A percentile compares a stretch with the other conserved stretches of the same genome.
Evolutionary conservation across 2,888 invertebrate species (phyloP).

Genomic region (Cerastis rubricosa): DNA sequence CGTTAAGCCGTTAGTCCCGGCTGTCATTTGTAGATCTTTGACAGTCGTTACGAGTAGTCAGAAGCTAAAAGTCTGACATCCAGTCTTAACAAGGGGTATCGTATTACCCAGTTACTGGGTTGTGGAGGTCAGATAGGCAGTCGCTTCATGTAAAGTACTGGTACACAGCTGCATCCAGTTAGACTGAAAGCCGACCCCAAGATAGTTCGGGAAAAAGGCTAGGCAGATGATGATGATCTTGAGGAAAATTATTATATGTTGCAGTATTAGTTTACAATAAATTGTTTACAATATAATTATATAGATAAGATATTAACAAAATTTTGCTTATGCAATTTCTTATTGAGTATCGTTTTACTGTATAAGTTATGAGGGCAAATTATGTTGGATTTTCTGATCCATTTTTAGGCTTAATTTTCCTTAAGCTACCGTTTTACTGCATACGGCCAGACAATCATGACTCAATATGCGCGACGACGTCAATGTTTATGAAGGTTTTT

Average conservation of each 20-base stretch:
- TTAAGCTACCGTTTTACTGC: background rate
- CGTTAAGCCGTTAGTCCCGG: too few relatives aligned
- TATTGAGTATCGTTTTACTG: constrained; percentile 27
- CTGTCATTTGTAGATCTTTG: too few relatives aligned
- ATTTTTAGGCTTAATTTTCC: background rate
- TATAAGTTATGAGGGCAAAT: constrained; percentile 2
- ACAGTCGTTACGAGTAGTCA: too few relatives aligned
- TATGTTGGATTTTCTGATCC: background rate
- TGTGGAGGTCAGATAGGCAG: too few relatives aligned
- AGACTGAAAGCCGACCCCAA: too few relatives aligned
- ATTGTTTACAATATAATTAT: constrained; percentile 14
- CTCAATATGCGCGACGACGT: background rate
- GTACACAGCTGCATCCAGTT: too few relatives aligned
- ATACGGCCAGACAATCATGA: background rate
- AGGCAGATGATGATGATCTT: too few relatives aligned
- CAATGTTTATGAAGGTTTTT: background rate
- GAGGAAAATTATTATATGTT: constrained; percentile 45
- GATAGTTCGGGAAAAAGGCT: too few relatives aligned
- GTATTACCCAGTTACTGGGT: too few relatives aligned
- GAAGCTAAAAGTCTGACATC: too few relatives aligned
- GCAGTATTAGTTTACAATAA: constrained; percentile 4
- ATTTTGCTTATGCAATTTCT: constrained; percentile 1
- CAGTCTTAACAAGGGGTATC: too few relatives aligned
- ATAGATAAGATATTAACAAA: background rate
- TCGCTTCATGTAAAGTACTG: too few relatives aligned